Evolutionary conservation across 1,140 invertebrate species (phyloP).

Genomic region (Listronotus oregonensis): DNA sequence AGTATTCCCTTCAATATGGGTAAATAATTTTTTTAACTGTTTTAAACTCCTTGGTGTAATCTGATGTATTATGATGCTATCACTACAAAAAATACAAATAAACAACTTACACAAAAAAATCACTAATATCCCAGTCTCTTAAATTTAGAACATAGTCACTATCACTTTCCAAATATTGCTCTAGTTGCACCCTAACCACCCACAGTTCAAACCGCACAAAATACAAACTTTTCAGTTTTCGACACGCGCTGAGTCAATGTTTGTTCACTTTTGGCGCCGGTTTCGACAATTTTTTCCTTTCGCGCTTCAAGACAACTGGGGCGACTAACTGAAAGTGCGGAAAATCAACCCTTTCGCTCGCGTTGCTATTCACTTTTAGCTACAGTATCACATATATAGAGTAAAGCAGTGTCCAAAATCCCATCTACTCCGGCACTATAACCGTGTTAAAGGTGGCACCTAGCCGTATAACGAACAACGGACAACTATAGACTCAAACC

Average conservation of each 20-base stretch:
- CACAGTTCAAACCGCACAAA: background rate
- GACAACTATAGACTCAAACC: slow-evolving; percentile 52
- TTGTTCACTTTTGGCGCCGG: too few relatives aligned
- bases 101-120: slow-evolving; percentile 6
- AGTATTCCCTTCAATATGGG: too few relatives aligned
- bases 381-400: slow-evolving; percentile 4
- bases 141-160: slow-evolving; percentile 8
- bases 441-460: slow-evolving; percentile 52
- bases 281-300: too few relatives aligned
- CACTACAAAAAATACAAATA: background rate
- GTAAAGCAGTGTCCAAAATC: slow-evolving; percentile 8
- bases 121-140: background rate
- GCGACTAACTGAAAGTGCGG: too few relatives aligned
- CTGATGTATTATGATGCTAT: too few relatives aligned
- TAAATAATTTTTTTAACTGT: too few relatives aligned
- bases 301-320: too few relatives aligned
- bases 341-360: too few relatives aligned
- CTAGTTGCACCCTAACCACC: background rate
- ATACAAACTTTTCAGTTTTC: too few relatives aligned
- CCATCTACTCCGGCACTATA: slow-evolving; percentile 14
- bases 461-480: slow-evolving; percentile 49
- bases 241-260: too few relatives aligned
- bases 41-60: too few relatives aligned
- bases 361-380: too few relatives aligned
- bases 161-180: background rate